Percentiles rank a stretch among this genome's conserved stretches.
Conservation (phyloP, 2,113 vertebrate species). For the Tylochromis polylepis region DNA sequence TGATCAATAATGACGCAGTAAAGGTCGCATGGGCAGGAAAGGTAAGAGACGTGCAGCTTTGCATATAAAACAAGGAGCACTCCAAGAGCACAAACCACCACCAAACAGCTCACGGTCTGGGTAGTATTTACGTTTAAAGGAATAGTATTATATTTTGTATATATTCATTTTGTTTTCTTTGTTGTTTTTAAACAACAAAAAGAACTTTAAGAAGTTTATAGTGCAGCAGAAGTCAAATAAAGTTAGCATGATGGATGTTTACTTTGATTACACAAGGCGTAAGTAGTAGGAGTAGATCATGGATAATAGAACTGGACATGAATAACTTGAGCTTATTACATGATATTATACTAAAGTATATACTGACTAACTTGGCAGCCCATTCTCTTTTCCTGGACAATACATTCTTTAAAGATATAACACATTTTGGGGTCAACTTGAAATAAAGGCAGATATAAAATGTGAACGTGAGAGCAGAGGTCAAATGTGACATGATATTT, state of each 20-base stretch:
- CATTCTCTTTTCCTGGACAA: not conserved
- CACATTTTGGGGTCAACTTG: not conserved
- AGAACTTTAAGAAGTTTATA: not conserved
- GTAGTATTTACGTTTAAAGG: not conserved
- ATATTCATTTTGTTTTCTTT: not conserved
- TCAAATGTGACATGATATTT: not conserved
- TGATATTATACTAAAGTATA: not conserved
- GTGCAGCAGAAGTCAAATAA: not conserved
- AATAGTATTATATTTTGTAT: not conserved
- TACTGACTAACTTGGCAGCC: not conserved
- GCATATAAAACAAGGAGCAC: not conserved
- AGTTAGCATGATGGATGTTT: not conserved
- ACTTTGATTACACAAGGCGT: not conserved
- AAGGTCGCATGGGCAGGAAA: not conserved
- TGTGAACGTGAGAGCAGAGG: not conserved
- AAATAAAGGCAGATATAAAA: not conserved
- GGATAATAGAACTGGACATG: not conserved
- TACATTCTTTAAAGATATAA: not conserved
- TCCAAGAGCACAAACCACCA: not conserved
- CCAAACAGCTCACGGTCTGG: not conserved
- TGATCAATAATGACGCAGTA: slow-evolving; percentile 32
- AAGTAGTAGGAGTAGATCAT: not conserved
- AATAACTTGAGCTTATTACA: not conserved
- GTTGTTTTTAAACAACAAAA: not conserved
- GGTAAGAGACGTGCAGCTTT: not conserved